Evolutionary conservation across 2,113 vertebrate genomes (phyloP), one percentile per base, ranked within the genome.

Genomic region (Syngnathus floridae): DNA sequence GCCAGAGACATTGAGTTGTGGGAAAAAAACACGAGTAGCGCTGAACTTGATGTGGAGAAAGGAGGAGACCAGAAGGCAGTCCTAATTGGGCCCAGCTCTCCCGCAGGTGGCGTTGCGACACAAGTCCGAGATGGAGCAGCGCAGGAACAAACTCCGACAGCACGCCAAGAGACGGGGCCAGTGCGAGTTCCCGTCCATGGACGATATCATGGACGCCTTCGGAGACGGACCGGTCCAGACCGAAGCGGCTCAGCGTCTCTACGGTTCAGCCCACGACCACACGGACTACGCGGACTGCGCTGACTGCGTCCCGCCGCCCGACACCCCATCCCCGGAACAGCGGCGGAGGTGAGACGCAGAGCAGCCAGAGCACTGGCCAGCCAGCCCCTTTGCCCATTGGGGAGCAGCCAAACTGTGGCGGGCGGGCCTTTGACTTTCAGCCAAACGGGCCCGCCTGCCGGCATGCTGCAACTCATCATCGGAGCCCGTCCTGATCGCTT

Each of bases 61-160:
- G 26, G 26, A 31, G 26, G 26, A 31, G 26, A 31, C 7, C 12
- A 21, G 19, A 26, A 46, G 37, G 0, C 10, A 11, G 61, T 35
- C 12, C 8, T 46, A 6, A 57, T 36, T 36, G 4, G 26, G 37
- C 4, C 40, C 52, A n/a, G 6, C 67, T 14, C 7, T 57, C 51
- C 71, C 57, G 40, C 65, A 97, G 81, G 95, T 95, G 10, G 96
- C 95, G 0, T 88, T 99, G 65, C 92, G 95, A 72, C 95, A 98
- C 73, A 99, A 99, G 83, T 98, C 96, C 0, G 96, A 99, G 91
- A 99, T 99, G 0, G 96, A 98, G 73, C 95, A 97, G 59, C 95
- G 98, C 65, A 90, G 96, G 65, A 99, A 98, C 83, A 98, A 99
- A 85, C 95, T 98, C 48, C 92, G 95, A 3, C 95, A 97, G 71